phyloP scores from a whole-genome alignment of 2,113 vertebrate species.

The Tachysurus fulvidraco region DNA sequence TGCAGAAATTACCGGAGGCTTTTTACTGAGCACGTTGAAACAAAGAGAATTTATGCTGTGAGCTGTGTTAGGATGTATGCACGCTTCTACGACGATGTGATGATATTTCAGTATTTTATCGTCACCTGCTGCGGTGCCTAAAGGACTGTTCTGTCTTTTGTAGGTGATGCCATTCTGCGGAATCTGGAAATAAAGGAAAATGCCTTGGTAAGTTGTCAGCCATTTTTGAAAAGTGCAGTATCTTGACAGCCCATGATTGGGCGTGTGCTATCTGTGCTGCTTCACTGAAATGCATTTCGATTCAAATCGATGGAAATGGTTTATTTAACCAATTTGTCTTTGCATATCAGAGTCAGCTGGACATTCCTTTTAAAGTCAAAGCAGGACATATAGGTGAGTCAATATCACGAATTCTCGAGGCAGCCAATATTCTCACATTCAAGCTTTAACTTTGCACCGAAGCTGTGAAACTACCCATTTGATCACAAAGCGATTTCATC shows the following conservation, averaged over 20 bases:
- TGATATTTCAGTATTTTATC: neutral
- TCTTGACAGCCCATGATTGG: neutral
- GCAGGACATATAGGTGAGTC: conserved; percentile 93
- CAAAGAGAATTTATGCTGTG: neutral
- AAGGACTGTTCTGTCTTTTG: conserved; percentile 46
- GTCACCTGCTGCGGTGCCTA: neutral
- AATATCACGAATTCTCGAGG: no score
- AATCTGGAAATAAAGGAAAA: conserved; percentile 98
- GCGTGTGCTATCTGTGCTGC: neutral
- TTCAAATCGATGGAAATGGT: conserved; percentile 11
- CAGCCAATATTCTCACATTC: no score
- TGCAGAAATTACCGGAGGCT: neutral
- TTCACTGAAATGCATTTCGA: neutral
- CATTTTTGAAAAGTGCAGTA: neutral
- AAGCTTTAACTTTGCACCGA: no score
- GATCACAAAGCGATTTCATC: no score
- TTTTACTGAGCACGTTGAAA: neutral
- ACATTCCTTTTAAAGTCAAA: conserved; percentile 97
- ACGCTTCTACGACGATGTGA: neutral
- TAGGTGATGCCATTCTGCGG: conserved; percentile 87
- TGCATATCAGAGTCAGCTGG: conserved; percentile 85
- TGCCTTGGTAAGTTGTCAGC: conserved; percentile 85
- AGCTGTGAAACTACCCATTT: no score
- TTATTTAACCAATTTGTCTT: conserved; percentile 11
- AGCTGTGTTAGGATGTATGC: no score